Base-by-base conservation (phyloP, 2,797 vertebrate genomes). In the Danio tinwini region DNA sequence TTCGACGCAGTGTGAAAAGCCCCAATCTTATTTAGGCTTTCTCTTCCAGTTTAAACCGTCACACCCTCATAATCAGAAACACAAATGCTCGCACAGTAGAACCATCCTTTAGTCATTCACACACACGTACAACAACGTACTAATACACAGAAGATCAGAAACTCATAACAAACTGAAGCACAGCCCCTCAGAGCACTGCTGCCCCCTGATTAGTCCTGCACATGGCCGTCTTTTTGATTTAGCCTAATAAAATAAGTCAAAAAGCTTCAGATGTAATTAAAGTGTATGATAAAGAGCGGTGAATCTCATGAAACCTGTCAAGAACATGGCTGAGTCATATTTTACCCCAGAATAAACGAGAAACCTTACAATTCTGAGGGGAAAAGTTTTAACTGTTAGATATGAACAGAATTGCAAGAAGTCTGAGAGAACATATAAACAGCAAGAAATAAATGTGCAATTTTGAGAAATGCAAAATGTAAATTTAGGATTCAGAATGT, bases 121-220 rank as follows among this genome's bases (percentile, higher is more conserved):
- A 84, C 29, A 29, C 63, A 55, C 64, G 5, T 76, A 82, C 58
- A 29, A 78, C 81, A 82, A 86, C 52, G 70, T 78, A 88, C 86
- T 74, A 81, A 69, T 67, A 83, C 82, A 88, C 83, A 85, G 74
- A 86, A 79, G 76, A 89, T 86, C 81, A 87, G 83, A 87, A 72
- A 81, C 86, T 76, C 78, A 85, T 87, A 84, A 85, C 85, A 87
- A 87, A 84, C 84, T 81, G 81, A 85, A 87, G 76, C 84, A 80
- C 82, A 86, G 86, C 86, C 81, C 84, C 78, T 85, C 78, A 85
- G 53, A 87, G 86, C 86, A 80, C 80, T 84, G 75, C 84, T 80
- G 77, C 82, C 67, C 86, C 85, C 86, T 77, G 86, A 72, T 80
- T 88, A 84, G 90, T 84, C 81, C 73, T 87, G 88, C 80, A 74